Evolutionary conservation across 2,888 invertebrate species (phyloP), one percentile per base, ranked within the genome.

Genomic region (Tinea semifulvella): DNA sequence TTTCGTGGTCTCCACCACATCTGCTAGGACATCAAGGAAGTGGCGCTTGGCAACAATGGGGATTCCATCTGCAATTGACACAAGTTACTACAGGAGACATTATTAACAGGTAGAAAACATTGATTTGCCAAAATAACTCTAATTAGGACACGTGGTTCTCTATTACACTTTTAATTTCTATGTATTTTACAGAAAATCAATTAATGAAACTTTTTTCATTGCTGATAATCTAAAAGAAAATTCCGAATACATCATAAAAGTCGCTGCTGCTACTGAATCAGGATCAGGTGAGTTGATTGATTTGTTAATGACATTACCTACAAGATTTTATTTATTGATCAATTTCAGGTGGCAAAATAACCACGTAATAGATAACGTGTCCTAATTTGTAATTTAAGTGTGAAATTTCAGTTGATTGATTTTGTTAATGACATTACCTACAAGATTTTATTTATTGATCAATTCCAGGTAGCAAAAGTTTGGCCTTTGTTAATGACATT

Each of bases 1-100:
- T 93, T 0, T 85, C 87, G 1, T 97, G 96, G 96, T 84, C 87
- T 17, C 83, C 87, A 1, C 96, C 96, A 0, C 88, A 90, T 66
- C 70, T 90, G 18, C 61, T 92, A 42, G 88, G 88, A 0, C 87
- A 87, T 26, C 92, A 94, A 66, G 89, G 90, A 56, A 84, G 76
- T 48, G 85, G 85, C 1, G 85, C 86, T 0, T 87, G 87, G 84
- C 81, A 81, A 26, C 86, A 88, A 52, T 95, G 94, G 94, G 85
- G 84, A 0, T 94, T 91, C 63, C 89, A 91, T 61, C 72, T 94
- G 11, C 85, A 87, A 47, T 76, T 88, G n/a, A 85, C 83, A 52
- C 84, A 88, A 50, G 65, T 82, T 1, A 52, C 48, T 13, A 58
- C 64, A 36, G 70, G 68, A 3, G 60, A 68, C 4, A 57, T 61